phyloP scores from a whole-genome alignment of 2,888 invertebrate genomes.

The Dryadula phaetusa region DNA sequence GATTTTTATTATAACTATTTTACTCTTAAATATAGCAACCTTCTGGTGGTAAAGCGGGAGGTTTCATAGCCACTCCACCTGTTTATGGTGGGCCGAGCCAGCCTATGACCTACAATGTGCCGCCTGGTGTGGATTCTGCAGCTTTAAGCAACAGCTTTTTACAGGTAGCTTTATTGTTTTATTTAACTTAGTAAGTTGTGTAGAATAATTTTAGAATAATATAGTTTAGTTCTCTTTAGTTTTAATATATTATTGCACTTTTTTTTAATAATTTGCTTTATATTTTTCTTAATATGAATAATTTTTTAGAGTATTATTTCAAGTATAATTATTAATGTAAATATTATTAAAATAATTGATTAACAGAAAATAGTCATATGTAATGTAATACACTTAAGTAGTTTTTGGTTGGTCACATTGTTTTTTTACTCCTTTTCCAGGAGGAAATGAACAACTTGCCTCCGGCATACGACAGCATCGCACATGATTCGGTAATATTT shows the following conservation, averaged over 20 bases:
- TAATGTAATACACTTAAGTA: slow-evolving; percentile 1
- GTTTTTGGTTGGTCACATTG: slow-evolving; percentile 24
- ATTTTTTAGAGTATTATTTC: no score
- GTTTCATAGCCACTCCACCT: slow-evolving; percentile 67
- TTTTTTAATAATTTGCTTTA: neutral
- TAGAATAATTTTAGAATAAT: neutral
- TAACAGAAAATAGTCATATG: neutral
- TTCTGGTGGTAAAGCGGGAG: slow-evolving; percentile 77
- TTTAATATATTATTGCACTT: neutral
- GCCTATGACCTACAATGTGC: slow-evolving; percentile 87
- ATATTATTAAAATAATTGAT: neutral
- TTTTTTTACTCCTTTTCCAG: slow-evolving; percentile 65
- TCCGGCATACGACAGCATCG: slow-evolving; percentile 88
- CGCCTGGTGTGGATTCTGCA: slow-evolving; percentile 85
- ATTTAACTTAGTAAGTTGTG: neutral
- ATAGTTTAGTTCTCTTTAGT: slow-evolving; percentile 5
- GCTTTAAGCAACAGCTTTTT: slow-evolving; percentile 86
- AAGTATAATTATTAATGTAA: no score
- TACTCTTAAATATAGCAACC: slow-evolving; percentile 57
- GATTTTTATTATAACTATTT: no score
- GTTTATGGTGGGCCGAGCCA: slow-evolving; percentile 57
- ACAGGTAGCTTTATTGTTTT: slow-evolving; percentile 63
- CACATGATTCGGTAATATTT: slow-evolving; percentile 89
- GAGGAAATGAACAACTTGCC: slow-evolving; percentile 87
- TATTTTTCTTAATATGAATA: no score